Percentiles rank a stretch among this genome's conserved stretches.
These are phyloP conservation scores for Monarcha castaneiventris DNA, from an alignment of 2,113 vertebrate genomes.

Conservation along the genomic window DNA sequence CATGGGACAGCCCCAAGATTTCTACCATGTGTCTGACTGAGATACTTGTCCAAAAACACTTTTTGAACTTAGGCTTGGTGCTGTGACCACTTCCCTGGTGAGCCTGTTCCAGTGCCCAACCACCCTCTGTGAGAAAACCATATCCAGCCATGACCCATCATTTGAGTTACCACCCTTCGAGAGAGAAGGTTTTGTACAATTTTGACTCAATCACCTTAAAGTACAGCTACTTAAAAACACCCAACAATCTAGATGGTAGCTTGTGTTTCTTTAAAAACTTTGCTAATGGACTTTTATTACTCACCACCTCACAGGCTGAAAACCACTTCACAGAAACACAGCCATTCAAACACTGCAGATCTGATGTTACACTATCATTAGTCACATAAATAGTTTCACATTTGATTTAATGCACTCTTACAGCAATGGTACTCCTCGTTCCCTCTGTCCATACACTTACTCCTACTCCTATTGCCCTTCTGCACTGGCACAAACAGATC, in stretches of 20 bases:
- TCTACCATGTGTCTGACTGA: background rate
- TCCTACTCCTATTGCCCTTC: background rate
- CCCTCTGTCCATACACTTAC: background rate
- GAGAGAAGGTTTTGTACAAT: background rate
- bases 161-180: background rate
- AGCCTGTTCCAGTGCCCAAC: background rate
- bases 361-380: background rate
- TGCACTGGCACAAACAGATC: background rate
- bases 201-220: background rate
- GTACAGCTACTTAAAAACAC: background rate
- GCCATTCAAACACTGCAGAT: background rate
- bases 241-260: background rate
- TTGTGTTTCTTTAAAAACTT: background rate
- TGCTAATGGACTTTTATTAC: no score
- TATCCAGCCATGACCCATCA: background rate
- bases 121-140: background rate
- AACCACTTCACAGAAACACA: background rate
- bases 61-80: background rate
- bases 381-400: rapidly evolving
- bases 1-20: background rate
- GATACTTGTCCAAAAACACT: background rate
- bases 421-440: background rate
- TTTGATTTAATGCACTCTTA: background rate
- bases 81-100: background rate
- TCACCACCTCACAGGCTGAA: background rate